Evolutionary conservation across 2,113 vertebrate species (phyloP).

Genomic region (Chloroceryle aenea): DNA sequence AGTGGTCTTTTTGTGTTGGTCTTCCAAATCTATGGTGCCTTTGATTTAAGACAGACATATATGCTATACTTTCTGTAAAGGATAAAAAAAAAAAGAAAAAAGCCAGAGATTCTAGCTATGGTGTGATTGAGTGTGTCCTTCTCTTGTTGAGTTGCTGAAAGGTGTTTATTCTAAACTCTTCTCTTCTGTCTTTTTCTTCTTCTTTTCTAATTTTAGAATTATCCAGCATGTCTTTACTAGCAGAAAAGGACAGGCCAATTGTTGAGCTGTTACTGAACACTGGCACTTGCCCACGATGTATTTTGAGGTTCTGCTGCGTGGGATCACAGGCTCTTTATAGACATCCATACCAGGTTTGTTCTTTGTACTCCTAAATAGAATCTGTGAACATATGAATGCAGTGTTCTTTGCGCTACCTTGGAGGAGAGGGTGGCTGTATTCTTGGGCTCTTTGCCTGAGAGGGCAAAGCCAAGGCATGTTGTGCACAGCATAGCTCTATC

Average conservation of each 20-base stretch:
- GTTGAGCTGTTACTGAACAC: conserved; percentile 80
- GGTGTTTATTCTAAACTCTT: not conserved
- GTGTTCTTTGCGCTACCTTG: not conserved
- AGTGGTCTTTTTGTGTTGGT: not conserved
- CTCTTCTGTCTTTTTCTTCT: not conserved
- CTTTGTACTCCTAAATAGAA: not conserved
- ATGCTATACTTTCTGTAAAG: not conserved
- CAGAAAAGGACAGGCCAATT: conserved; percentile 85
- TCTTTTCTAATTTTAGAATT: not conserved
- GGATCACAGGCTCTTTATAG: conserved; percentile 82
- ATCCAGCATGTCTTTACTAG: conserved; percentile 81
- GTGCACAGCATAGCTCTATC: not conserved
- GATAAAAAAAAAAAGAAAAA: not conserved
- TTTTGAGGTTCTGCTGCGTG: conserved; percentile 91
- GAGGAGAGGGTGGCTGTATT: not conserved
- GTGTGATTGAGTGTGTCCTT: not conserved
- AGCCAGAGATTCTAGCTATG: not conserved
- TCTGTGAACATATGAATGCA: not conserved
- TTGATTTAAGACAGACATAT: not conserved
- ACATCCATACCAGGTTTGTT: conserved; percentile 79
- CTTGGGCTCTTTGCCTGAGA: not conserved
- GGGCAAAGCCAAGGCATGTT: not conserved
- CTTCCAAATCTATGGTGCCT: not conserved
- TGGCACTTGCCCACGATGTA: conserved; percentile 90
- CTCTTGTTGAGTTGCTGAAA: not conserved